Base-by-base conservation (phyloP, 2,797 vertebrate species). In the Rhadinocentrus ornatus region DNA sequence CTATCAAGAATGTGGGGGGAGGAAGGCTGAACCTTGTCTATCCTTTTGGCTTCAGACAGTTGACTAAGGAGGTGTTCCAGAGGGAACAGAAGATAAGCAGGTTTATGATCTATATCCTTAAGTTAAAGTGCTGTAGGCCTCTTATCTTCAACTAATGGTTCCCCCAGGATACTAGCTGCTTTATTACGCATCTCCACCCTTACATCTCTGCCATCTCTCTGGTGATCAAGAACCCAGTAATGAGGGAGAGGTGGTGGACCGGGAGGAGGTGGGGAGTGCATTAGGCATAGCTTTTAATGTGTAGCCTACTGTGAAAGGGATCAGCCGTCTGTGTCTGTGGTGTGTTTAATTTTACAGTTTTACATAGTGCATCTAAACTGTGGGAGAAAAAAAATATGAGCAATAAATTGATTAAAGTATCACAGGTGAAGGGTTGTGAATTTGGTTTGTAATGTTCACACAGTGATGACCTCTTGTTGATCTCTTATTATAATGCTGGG, bases 51-150 rank as follows among this genome's bases (percentile, higher is more conserved):
- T 67, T 18, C 62, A 60, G 75, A 80, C 62, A 35, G 74, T 64
- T 77, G 81, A 81, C 72, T 70, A 67, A 78, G 79, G 75, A 71
- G 78, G 69, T 29, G 66, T 65, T 86, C 83, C 75, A 68, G 71
- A 34, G 82, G 82, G 77, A 90, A 77, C 75, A 67, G 75, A 84
- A 86, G 89, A 93, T 93, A 92, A 93, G 90, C 91, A 88, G 86
- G 80, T 93, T 91, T 92, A 93, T 93, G 88, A 92, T 92, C 84
- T 88, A 84, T 89, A 89, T 88, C 86, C 87, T 83, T 52, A 72
- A 48, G 72, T 91, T 89, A 84, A 84, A 77, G 64, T 61, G 78
- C 82, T 77, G 82, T 57, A 77, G 77, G 76, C 69, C 68, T 86
- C 80, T 91, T 92, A 94, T 92, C 84, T 85, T 73, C 61, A 69